A percentile compares a stretch with the other conserved stretches of the same genome.
These are phyloP conservation scores for Caenorhabditis sp. DNA, from an alignment of 2,888 invertebrate genomes.

Conservation along the genomic window DNA sequence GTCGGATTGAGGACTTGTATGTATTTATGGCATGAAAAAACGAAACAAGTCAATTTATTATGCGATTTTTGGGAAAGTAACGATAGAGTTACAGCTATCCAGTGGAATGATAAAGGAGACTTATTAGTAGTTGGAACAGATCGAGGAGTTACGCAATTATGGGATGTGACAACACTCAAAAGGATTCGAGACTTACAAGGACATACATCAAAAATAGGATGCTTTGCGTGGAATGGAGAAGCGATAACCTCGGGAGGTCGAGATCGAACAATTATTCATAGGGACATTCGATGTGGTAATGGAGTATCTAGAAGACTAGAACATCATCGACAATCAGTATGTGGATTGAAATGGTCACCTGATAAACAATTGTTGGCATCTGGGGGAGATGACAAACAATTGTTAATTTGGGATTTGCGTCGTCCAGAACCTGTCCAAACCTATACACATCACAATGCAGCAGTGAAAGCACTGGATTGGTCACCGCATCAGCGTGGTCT, in stretches of 20 bases:
- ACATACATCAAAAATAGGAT: constrained; percentile 69
- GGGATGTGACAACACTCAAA: constrained; percentile 94
- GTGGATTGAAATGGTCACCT: constrained; percentile 97
- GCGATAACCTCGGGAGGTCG: constrained; percentile 82
- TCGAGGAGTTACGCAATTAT: constrained; percentile 76
- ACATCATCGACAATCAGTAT: constrained; percentile 94
- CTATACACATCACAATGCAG: constrained; percentile 94
- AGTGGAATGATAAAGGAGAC: constrained; percentile 97
- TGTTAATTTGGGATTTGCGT: constrained; percentile 90
- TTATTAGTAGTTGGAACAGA: constrained; percentile 92
- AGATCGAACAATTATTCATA: constrained; percentile 86
- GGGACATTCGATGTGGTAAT: constrained; percentile 84
- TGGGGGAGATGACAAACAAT: constrained; percentile 95
- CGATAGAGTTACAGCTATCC: constrained; percentile 95
- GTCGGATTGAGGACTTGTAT: constrained; percentile 97
- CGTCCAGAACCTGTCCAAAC: constrained; percentile 83
- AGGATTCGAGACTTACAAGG: constrained; percentile 76
- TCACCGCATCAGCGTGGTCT: constrained; percentile 97
- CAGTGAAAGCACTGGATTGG: constrained; percentile 96
- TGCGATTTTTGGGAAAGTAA: constrained; percentile 89
- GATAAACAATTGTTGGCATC: constrained; percentile 96
- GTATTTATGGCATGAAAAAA: constrained; percentile 98
- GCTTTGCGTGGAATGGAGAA: constrained; percentile 71
- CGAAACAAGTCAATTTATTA: constrained; percentile 91
- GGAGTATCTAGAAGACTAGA: constrained; percentile 82